Conservation (phyloP, 2,113 vertebrate genomes). For the Tupaia chinensis region DNA sequence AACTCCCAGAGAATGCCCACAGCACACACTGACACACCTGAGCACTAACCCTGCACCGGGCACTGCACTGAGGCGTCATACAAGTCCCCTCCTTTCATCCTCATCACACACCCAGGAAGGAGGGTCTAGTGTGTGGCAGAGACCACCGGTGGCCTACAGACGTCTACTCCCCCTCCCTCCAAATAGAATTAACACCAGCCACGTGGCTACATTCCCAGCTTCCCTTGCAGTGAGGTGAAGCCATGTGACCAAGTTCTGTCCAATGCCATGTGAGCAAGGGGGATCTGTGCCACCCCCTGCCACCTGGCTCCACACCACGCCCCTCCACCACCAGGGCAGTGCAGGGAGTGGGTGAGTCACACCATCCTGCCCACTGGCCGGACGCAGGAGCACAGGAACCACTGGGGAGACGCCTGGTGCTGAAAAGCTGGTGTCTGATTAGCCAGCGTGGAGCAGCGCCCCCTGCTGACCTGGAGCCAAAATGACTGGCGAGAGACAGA, state of each 20-base stretch:
- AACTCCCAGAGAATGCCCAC: neutral
- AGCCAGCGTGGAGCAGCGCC: neutral
- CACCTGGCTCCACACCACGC: neutral
- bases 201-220: constrained; percentile 36
- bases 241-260: neutral
- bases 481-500: neutral
- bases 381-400: neutral
- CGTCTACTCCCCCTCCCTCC: neutral
- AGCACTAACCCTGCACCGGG: neutral
- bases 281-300: accelerated
- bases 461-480: neutral
- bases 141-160: neutral
- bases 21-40: neutral
- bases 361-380: neutral
- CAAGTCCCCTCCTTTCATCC: constrained; percentile 2
- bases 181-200: neutral
- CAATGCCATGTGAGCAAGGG: neutral
- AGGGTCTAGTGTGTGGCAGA: neutral
- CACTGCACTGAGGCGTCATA: neutral
- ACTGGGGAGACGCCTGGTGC: neutral
- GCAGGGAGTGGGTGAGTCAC: neutral
- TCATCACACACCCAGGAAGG: neutral
- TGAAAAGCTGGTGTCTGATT: neutral
- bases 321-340: neutral
- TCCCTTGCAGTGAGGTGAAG: neutral